phyloP scores from a whole-genome alignment of 2,888 invertebrate species.

The Elegia similella region DNA sequence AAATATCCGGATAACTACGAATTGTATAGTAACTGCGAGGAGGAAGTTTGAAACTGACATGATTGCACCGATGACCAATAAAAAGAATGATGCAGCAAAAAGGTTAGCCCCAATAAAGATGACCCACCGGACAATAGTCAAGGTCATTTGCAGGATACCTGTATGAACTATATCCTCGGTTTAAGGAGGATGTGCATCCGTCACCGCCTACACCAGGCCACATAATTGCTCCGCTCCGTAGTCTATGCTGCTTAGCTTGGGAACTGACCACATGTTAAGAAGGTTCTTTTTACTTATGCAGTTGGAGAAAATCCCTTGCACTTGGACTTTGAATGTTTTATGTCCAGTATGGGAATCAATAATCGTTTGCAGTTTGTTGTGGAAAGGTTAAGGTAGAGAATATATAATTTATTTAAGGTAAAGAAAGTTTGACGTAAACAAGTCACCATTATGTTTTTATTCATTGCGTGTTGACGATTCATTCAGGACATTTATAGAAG shows the following conservation, averaged over 20 bases:
- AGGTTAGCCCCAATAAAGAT: slow-evolving; percentile 4
- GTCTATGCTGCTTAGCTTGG: slow-evolving; percentile 25
- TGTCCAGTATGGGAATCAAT: neutral
- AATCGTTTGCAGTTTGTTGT: neutral
- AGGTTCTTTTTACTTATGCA: neutral
- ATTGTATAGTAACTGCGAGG: neutral
- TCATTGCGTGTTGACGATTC: too few relatives aligned
- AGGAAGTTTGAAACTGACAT: neutral
- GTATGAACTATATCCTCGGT: slow-evolving; percentile 44
- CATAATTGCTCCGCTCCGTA: slow-evolving; percentile 26
- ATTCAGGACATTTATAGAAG: too few relatives aligned
- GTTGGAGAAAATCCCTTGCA: neutral
- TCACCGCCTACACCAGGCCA: slow-evolving; percentile 42
- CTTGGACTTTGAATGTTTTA: neutral
- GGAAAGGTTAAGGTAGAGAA: neutral
- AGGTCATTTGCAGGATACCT: slow-evolving; percentile 56
- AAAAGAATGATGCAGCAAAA: slow-evolving; percentile 8
- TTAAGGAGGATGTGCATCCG: slow-evolving; percentile 76
- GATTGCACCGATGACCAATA: neutral
- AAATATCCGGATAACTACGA: neutral
- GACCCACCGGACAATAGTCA: slow-evolving; percentile 28
- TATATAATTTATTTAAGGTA: too few relatives aligned
- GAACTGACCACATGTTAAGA: slow-evolving; percentile 15
- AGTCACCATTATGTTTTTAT: too few relatives aligned
- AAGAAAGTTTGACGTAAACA: too few relatives aligned